Evolutionary conservation across 2,113 vertebrate species (phyloP).

Genomic region (Syngnathus floridae): DNA sequence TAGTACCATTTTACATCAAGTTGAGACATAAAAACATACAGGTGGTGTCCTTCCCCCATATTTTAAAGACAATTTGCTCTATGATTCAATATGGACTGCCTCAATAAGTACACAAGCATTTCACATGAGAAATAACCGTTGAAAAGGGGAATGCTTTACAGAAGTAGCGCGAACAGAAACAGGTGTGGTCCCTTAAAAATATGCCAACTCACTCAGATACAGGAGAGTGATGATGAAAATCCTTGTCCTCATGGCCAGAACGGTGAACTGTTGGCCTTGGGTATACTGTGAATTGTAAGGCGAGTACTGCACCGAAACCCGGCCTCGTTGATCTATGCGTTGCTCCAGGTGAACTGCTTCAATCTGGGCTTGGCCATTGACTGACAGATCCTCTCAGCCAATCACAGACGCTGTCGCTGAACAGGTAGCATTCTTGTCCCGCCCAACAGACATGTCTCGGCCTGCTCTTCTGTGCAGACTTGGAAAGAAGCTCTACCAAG

Average conservation of each 20-base stretch:
- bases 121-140: too few relatives aligned
- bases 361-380: constrained; percentile 9
- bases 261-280: rapidly evolving
- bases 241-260: constrained; percentile 12
- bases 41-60: too few relatives aligned
- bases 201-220: constrained; percentile 50
- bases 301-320: constrained; percentile 18
- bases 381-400: constrained; percentile 32
- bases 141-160: not conserved
- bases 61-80: not conserved
- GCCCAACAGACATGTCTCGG: constrained; percentile 20
- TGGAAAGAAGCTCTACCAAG: not conserved
- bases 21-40: not conserved
- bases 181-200: constrained; percentile 39
- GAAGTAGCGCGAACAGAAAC: constrained; percentile 17
- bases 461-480: constrained; percentile 18
- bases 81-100: not conserved
- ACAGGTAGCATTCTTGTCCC: constrained; percentile 15
- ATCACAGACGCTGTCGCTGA: constrained; percentile 11
- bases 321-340: not conserved
- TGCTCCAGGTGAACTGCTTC: not conserved
- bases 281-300: not conserved
- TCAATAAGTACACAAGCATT: not conserved
- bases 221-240: constrained; percentile 9
- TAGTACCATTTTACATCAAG: not conserved